Conservation (phyloP, 2,888 invertebrate genomes). For the Leptinotarsa rubiginosa region DNA sequence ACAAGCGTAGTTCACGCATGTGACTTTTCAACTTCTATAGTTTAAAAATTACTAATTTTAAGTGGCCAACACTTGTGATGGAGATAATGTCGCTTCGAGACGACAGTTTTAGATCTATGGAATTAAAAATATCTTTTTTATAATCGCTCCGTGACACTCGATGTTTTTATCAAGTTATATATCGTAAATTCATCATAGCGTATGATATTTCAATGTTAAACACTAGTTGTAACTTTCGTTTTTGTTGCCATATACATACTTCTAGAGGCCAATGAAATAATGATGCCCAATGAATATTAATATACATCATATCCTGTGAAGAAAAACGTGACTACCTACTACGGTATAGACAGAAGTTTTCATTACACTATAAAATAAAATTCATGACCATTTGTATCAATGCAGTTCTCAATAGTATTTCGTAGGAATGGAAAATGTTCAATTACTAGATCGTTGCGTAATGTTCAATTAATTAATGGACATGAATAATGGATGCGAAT, state of each 20-base stretch:
- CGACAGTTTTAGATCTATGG: not conserved
- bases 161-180: not conserved
- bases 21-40: no score
- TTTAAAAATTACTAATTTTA: no score
- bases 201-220: conserved; percentile 11
- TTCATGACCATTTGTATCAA: not conserved
- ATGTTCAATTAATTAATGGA: no score
- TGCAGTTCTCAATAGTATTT: not conserved
- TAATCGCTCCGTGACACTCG: not conserved
- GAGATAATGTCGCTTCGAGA: no score
- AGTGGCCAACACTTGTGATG: no score
- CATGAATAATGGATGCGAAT: no score
- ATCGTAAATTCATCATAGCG: not conserved
- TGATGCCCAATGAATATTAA: conserved; percentile 15
- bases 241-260: conserved; percentile 3
- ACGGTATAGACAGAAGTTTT: not conserved
- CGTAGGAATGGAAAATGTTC: not conserved
- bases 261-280: not conserved
- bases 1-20: no score
- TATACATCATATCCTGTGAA: conserved; percentile 10
- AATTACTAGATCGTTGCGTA: no score
- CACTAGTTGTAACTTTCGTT: conserved; percentile 16
- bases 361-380: not conserved
- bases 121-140: not conserved
- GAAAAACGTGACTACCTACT: conserved; percentile 9